Conservation (phyloP, 2,888 invertebrate genomes). For the Orthosia incerta region DNA sequence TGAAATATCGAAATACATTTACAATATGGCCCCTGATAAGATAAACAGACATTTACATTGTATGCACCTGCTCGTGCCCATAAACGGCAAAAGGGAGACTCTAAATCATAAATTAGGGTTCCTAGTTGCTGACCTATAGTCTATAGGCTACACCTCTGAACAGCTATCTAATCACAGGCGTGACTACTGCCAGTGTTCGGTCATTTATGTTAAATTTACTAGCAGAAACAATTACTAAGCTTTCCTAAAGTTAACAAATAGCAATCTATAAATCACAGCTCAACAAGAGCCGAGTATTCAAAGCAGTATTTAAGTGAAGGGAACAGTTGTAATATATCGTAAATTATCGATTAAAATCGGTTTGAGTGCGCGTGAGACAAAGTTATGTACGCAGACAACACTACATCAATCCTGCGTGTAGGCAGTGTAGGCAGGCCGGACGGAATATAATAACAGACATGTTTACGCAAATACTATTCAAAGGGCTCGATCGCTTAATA, state of each 20-base stretch:
- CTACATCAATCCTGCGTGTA: conserved; percentile 63
- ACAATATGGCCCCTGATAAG: not conserved
- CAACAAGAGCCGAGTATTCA: conserved; percentile 57
- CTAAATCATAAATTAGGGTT: not conserved
- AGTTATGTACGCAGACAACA: conserved; percentile 67
- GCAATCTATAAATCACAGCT: conserved; percentile 59
- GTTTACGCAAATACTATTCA: conserved; percentile 83
- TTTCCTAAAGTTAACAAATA: conserved; percentile 47
- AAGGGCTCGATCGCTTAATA: conserved; percentile 76
- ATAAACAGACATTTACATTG: not conserved
- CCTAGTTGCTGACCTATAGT: conserved; percentile 15
- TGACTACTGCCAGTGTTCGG: conserved; percentile 26
- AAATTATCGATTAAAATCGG: conserved; percentile 79
- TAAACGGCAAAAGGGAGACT: not conserved
- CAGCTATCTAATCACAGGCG: conserved; percentile 25
- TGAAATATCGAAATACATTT: too few relatives aligned
- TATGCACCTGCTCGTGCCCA: not conserved
- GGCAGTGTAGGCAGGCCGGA: conserved; percentile 61
- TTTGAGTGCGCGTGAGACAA: conserved; percentile 72
- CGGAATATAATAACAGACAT: conserved; percentile 64
- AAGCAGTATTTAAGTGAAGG: conserved; percentile 69
- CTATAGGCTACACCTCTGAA: conserved; percentile 13
- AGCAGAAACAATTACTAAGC: conserved; percentile 58
- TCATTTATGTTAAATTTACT: conserved; percentile 37
- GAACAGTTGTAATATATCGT: conserved; percentile 74